A percentile compares a stretch with the other conserved stretches of the same genome.
Conservation (phyloP, 2,888 invertebrate species). For the Physocephala rufipes region DNA sequence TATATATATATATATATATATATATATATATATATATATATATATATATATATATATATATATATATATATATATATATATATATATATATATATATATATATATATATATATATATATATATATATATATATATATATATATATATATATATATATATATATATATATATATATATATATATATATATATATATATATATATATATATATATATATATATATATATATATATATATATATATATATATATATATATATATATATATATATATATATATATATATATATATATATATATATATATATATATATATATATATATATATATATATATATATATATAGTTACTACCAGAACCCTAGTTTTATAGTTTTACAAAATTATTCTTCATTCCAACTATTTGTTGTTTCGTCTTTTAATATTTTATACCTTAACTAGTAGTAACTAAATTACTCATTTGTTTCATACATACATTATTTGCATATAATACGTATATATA, state of each 20-base stretch:
- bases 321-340: too few relatives aligned
- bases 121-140: conserved; percentile 1
- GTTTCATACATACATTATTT: too few relatives aligned
- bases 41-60: conserved; percentile 1
- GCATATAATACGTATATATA: too few relatives aligned
- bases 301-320: not conserved
- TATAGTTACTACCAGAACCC: too few relatives aligned
- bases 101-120: conserved; percentile 1
- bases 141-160: conserved; percentile 1
- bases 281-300: conserved; percentile 1
- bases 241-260: conserved; percentile 1
- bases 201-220: conserved; percentile 1
- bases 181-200: conserved; percentile 1
- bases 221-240: conserved; percentile 1
- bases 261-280: conserved; percentile 1
- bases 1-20: conserved; percentile 1
- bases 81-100: conserved; percentile 1
- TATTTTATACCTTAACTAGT: too few relatives aligned
- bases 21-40: conserved; percentile 1
- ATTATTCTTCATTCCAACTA: too few relatives aligned
- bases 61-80: conserved; percentile 1
- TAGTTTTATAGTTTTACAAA: too few relatives aligned
- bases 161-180: conserved; percentile 1
- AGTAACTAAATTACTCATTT: too few relatives aligned
- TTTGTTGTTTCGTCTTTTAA: too few relatives aligned